These are phyloP conservation scores for Mus spretus DNA, from an alignment of 2,797 vertebrate species.

Conservation along the genomic window DNA sequence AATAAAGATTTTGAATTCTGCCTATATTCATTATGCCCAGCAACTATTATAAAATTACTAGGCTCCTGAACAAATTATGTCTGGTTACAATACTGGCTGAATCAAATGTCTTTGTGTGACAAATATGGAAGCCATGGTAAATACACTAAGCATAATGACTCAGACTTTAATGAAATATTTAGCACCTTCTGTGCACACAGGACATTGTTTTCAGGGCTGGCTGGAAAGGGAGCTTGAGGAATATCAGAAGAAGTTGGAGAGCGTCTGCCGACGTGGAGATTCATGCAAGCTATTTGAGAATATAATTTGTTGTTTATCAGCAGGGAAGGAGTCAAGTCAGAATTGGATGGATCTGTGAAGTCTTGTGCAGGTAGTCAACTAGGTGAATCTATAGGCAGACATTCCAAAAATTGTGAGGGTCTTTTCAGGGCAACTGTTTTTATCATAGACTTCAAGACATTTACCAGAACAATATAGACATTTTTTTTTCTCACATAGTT, in stretches of 20 bases:
- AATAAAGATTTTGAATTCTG: slow-evolving; percentile 64
- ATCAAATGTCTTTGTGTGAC: slow-evolving; percentile 62
- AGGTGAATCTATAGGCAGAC: neutral
- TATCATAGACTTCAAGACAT: neutral
- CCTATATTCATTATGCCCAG: slow-evolving; percentile 73
- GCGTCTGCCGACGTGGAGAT: neutral
- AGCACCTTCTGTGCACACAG: slow-evolving; percentile 55
- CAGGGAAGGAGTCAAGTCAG: neutral
- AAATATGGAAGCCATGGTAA: slow-evolving; percentile 63
- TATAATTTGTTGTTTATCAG: slow-evolving; percentile 16
- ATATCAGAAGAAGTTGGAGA: neutral
- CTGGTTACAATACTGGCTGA: slow-evolving; percentile 67
- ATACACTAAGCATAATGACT: slow-evolving; percentile 68
- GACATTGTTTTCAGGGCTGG: neutral
- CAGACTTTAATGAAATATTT: slow-evolving; percentile 65
- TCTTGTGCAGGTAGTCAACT: neutral
- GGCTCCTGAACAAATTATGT: slow-evolving; percentile 58
- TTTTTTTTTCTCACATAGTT: neutral
- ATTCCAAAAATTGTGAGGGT: neutral
- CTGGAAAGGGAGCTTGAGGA: slow-evolving; percentile 27
- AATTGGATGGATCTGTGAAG: neutral
- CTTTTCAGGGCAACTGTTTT: neutral
- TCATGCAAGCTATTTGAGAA: neutral
- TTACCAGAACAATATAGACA: slow-evolving; percentile 1
- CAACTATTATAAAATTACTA: slow-evolving; percentile 72